Percentiles rank a stretch among this genome's conserved stretches.
phyloP scores from a whole-genome alignment of 2,888 invertebrate genomes.

The Apamea anceps region DNA sequence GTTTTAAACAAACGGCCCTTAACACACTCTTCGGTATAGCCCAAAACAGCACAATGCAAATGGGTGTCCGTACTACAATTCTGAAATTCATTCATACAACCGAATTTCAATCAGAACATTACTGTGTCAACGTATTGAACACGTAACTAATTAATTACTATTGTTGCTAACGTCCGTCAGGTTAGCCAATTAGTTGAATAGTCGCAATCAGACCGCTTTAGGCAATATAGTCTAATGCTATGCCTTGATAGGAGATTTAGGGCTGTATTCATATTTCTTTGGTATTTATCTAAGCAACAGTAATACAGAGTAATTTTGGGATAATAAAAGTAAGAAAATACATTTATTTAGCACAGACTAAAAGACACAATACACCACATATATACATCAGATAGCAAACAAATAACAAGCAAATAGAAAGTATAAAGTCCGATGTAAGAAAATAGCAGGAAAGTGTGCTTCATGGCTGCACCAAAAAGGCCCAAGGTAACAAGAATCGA shows the following conservation, averaged over 20 bases:
- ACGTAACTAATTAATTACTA: constrained; percentile 29
- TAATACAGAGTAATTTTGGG: background rate
- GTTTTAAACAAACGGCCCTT: too few relatives aligned
- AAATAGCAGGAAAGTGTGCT: too few relatives aligned
- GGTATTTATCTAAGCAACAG: background rate
- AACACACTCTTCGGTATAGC: background rate
- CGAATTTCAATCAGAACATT: background rate
- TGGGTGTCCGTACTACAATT: background rate
- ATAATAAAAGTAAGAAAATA: too few relatives aligned
- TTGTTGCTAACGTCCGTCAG: constrained; percentile 6
- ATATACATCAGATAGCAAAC: too few relatives aligned
- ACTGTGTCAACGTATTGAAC: constrained; percentile 11
- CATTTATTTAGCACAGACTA: too few relatives aligned
- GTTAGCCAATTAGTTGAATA: constrained; percentile 42
- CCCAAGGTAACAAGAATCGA: too few relatives aligned
- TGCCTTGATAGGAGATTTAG: background rate
- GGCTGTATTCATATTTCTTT: background rate
- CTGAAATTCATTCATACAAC: background rate
- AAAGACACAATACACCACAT: too few relatives aligned
- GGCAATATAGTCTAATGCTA: background rate
- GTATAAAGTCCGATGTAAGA: too few relatives aligned
- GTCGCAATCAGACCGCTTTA: constrained; percentile 21
- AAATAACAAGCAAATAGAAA: too few relatives aligned
- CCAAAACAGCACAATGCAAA: background rate
- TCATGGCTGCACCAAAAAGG: too few relatives aligned